A percentile compares a stretch with the other conserved stretches of the same genome.
These are phyloP conservation scores for Neosilurus hyrtlii DNA, from an alignment of 2,797 vertebrate genomes.

Conservation along the genomic window DNA sequence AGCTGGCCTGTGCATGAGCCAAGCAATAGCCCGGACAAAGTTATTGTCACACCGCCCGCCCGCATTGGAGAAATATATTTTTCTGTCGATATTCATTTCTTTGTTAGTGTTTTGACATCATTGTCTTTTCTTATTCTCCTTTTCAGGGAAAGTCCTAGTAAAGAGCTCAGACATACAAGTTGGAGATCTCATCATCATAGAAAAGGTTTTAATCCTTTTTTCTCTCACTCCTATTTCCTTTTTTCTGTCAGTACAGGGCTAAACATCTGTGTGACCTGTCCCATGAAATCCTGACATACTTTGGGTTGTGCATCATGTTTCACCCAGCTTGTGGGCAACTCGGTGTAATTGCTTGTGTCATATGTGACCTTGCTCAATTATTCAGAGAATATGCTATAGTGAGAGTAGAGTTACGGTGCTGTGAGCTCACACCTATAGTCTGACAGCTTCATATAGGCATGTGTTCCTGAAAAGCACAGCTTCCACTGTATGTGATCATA, in stretches of 20 bases:
- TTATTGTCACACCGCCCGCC: too few relatives aligned
- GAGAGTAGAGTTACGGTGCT: constrained; percentile 52
- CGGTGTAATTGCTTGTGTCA: constrained; percentile 58
- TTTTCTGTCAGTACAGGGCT: constrained; percentile 16
- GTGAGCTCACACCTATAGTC: constrained; percentile 39
- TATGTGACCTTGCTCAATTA: constrained; percentile 70
- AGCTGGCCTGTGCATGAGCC: too few relatives aligned
- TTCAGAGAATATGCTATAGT: constrained; percentile 60
- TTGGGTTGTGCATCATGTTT: constrained; percentile 53
- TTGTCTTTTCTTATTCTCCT: background rate
- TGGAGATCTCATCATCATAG: constrained; percentile 96
- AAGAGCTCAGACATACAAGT: constrained; percentile 99
- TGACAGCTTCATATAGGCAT: constrained; percentile 4
- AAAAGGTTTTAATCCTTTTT: constrained; percentile 81
- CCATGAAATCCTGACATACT: constrained; percentile 54
- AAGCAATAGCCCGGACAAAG: too few relatives aligned
- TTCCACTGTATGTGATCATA: background rate
- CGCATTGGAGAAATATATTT: background rate
- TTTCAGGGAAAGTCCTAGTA: constrained; percentile 87
- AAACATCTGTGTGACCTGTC: constrained; percentile 43
- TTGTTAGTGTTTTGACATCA: background rate
- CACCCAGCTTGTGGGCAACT: constrained; percentile 44
- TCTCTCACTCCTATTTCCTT: background rate
- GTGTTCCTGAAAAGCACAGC: background rate
- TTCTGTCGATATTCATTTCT: background rate